phyloP scores from a whole-genome alignment of 1,140 invertebrate species.

The Drosophila ercepeae region DNA sequence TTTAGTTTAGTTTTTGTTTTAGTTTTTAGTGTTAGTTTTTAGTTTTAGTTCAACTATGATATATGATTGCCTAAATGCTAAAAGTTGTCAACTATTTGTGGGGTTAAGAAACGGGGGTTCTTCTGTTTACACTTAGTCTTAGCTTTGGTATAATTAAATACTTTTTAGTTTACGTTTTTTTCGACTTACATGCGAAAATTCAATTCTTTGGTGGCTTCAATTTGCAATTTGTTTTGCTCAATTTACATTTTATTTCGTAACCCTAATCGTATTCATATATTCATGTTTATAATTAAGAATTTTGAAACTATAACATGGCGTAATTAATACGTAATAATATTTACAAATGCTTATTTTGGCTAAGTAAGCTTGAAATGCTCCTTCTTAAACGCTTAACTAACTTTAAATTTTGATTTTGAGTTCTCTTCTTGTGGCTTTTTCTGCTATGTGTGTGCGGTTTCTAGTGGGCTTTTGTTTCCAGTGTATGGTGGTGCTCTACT shows the following conservation, averaged over 20 bases:
- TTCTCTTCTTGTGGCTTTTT: constrained; percentile 10
- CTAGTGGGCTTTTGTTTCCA: neutral
- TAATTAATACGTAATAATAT: constrained; percentile 56
- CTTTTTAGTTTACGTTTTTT: constrained; percentile 46
- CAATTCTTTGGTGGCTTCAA: constrained; percentile 83
- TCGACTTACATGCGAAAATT: constrained; percentile 79
- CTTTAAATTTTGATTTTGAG: constrained; percentile 37
- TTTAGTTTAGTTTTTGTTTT: constrained; percentile 50
- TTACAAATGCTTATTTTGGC: constrained; percentile 47
- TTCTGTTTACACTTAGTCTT: constrained; percentile 62
- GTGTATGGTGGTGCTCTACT: constrained; percentile 24
- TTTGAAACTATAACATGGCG: constrained; percentile 43
- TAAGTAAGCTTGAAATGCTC: constrained; percentile 52
- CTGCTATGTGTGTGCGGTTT: constrained; percentile 11
- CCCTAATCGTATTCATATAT: constrained; percentile 30
- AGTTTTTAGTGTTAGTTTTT: constrained; percentile 48
- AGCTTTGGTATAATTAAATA: constrained; percentile 61
- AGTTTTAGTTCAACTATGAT: constrained; percentile 76
- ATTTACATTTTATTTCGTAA: constrained; percentile 62
- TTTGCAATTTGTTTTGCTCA: constrained; percentile 75
- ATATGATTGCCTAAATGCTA: constrained; percentile 80
- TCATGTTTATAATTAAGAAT: constrained; percentile 20
- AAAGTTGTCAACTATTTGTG: constrained; percentile 62
- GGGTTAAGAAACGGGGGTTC: constrained; percentile 43
- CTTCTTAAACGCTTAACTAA: constrained; percentile 22